Evolutionary conservation across 2,888 invertebrate species (phyloP), one percentile per base, ranked within the genome.

Genomic region (Drosophila lacicola): DNA sequence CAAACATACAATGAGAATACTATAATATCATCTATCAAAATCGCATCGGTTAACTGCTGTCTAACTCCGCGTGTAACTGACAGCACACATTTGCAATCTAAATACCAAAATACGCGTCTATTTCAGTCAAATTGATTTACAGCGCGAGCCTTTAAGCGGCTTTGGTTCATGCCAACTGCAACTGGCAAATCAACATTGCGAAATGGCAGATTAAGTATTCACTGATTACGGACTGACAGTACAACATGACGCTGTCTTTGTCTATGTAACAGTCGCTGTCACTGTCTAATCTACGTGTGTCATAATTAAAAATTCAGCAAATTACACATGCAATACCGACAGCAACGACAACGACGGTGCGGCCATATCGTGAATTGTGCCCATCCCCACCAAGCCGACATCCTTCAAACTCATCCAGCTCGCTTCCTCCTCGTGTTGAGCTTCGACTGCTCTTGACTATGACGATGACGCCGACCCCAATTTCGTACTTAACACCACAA

Each of bases 261-360:
- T 57, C 34, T 64, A 37, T 50, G 6, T 33, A 4, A 14, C 33
- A 17, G 68, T 13, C 19, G 25, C 53, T 37, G 44, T 68, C 62
- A 51, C 58, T 49, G 42, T 17, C 37, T 58, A 50, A 36, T 45
- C 50, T 55, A 14, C 56, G 51, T 68, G 72, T 75, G 69, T 65
- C 72, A 75, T 80, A 82, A 82, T 85, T 85, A 82, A 85, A 85
- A 85, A 85, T 85, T 82, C 78, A 80, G 65, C 70, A 80, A 78
- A 85, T 82, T 82, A 80, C 75, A 82, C 64, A 80, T 79, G 83
- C 63, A 70, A 57, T 25, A 14, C 64, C 34, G 44, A 29, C 63
- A 53, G 44, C 33, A 11, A 19, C 36, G 17, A 58, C 58, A 21
- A 53, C 45, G 29, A 45, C 50, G 14, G 13, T 25, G 33, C 33